These are phyloP conservation scores for Epinephelus awoara DNA, from an alignment of 2,797 vertebrate species.

Conservation along the genomic window DNA sequence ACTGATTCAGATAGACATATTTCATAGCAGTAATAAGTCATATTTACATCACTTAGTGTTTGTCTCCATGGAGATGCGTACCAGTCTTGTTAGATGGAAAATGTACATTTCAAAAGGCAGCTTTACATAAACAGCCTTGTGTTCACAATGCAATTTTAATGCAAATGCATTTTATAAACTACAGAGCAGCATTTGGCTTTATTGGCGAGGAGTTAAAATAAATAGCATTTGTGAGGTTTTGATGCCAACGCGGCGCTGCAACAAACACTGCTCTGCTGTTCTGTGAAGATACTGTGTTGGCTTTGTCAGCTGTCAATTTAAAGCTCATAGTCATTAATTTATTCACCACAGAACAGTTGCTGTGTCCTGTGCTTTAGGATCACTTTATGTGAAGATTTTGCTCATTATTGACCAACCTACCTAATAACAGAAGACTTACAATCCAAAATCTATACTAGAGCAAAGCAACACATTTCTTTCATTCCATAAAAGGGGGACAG, in stretches of 20 bases:
- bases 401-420: not conserved
- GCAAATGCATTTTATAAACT: constrained; percentile 28
- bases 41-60: constrained; percentile 31
- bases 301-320: constrained; percentile 24
- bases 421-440: constrained; percentile 20
- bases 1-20: constrained; percentile 1
- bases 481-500: not conserved
- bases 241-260: not conserved
- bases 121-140: constrained; percentile 29
- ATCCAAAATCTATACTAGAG: constrained; percentile 13
- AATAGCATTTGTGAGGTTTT: not conserved
- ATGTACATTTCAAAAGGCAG: constrained; percentile 42
- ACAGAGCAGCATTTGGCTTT: constrained; percentile 6
- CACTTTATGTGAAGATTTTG: constrained; percentile 16
- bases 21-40: constrained; percentile 40
- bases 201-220: not conserved
- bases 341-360: constrained; percentile 12
- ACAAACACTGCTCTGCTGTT: not conserved
- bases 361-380: not conserved
- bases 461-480: constrained; percentile 1
- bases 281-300: not conserved
- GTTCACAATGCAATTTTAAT: constrained; percentile 21
- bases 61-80: constrained; percentile 22
- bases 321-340: constrained; percentile 19
- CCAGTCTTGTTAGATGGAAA: constrained; percentile 29